Conservation (phyloP, 92 coral and sea anemone species). For the Diadumene lineata region DNA sequence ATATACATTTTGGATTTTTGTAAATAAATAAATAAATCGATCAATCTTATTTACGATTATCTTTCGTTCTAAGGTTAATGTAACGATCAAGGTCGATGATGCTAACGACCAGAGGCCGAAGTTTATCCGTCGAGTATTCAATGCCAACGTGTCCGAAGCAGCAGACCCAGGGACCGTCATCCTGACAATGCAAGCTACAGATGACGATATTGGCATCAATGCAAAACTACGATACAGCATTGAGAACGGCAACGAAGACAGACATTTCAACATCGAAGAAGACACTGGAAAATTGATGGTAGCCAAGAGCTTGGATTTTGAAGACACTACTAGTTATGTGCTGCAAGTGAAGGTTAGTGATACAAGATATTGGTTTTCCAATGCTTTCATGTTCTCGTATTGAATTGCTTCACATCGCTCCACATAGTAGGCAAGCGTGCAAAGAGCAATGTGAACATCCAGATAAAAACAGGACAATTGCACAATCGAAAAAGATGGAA, state of each 20-base stretch:
- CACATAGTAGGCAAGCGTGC: no score
- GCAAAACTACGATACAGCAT: constrained; percentile 72
- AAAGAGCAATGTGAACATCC: no score
- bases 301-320: constrained; percentile 79
- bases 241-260: constrained; percentile 40
- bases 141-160: constrained; percentile 70
- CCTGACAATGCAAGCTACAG: constrained; percentile 61
- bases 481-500: no score
- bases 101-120: constrained; percentile 86
- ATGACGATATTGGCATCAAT: constrained; percentile 74
- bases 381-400: no score
- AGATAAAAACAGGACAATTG: no score
- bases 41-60: neutral
- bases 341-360: constrained; percentile 70
- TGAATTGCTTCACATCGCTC: no score
- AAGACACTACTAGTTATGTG: constrained; percentile 48
- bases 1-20: no score
- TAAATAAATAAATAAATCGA: neutral
- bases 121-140: constrained; percentile 56
- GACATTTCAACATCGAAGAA: constrained; percentile 61
- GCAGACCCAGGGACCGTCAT: constrained; percentile 56
- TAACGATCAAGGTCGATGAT: constrained; percentile 74
- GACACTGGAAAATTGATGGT: constrained; percentile 74
- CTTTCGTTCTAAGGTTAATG: constrained; percentile 32
- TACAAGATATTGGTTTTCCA: no score